Base-by-base conservation (phyloP, 2,113 vertebrate genomes). In the Tylochromis polylepis region DNA sequence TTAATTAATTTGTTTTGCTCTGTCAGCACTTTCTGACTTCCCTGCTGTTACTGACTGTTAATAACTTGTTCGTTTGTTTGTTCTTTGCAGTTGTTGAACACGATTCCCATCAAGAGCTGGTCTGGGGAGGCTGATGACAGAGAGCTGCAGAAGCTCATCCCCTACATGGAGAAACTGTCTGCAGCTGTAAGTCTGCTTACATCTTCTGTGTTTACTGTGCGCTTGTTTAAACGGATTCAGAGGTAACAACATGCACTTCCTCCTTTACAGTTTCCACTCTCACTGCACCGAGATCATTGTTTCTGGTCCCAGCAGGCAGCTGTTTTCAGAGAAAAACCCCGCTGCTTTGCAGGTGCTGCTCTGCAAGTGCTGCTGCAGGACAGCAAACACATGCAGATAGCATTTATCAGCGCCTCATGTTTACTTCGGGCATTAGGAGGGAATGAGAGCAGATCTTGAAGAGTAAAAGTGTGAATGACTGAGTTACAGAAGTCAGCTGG, bases 91-190 rank as follows among this genome's bases (percentile, higher is more conserved):
- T 85, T 96, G 86, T 95, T 96, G 92, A 97, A 97, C 90, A 96
- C 96, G 14, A 92, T 97, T 88, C 94, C 82, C 0, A 95, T 97
- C 56, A 96, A 90, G 4, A 95, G 91, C 84, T 97, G 97, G 97
- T 93, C 85, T 31, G 96, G 96, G 2, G 93, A 93, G 41, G 12
- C 91, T 5, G 93, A 85, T 3, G 97, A 97, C 5, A 24, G 92
- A 43, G 97, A 97, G 10, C 95, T 98, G 8, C 96, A 96, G 79
- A 93, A 60, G 18, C 94, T 97, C 58, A 8, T 94, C 72, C 96
- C 96, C 0, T 95, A 94, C 91, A 94, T 97, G 91, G 96, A 93
- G 46, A 95, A 87, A 81, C 93, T 98, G 31, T 70, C 95, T n/a
- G 56, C 38, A 58, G 95, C 14, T 43, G 97, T 98, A 87, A 91